Evolutionary conservation across 2,888 invertebrate genomes (phyloP), one percentile per base, ranked within the genome.

Genomic region (Helleia helle): DNA sequence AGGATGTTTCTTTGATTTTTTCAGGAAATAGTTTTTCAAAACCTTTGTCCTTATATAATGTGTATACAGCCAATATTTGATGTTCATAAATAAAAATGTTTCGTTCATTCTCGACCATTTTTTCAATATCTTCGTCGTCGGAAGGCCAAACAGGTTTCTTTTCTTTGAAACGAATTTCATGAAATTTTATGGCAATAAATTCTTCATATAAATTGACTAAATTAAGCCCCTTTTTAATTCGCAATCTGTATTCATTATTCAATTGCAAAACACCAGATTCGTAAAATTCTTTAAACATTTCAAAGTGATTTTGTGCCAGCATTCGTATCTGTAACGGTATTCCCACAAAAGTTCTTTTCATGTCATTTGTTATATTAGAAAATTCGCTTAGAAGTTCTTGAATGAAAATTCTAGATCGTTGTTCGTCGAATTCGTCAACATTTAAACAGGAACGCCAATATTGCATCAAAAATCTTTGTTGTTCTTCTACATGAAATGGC

Each of bases 291-390:
- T 24, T 13, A 6, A 39, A 39, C 24, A 29, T 39, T 3, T 7
- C 24, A n/a, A 30, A 22, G 13, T 22, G 24, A 14, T 29, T 39
- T 24, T 39, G 29, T 15, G 38, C 38, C 24, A 39, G 38, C 38
- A 39, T 39, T n/a, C 24, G 29, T 29, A 39, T 14, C 24, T 39
- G 38, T 27, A 39, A 30, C 5, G 38, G 38, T 39, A 39, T 29
- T 30, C 38, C 30, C 4, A 39, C 38, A 39, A 39, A 39, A 39
- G 22, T 22, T 29, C 38, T 39, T 11, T 39, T 30, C 9, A 38
- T 6, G 5, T 39, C 38, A 13, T 24, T 22, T 22, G 29, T 39
- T 1, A 27, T 30, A 14, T 39, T 29, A 4, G 30, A 29, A 39
- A 39, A 39, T 39, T 39, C 38, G 11, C 11, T 3, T 17, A 31